Percentiles rank a stretch among this genome's conserved stretches.
Evolutionary conservation across 2,888 invertebrate species (phyloP).

Genomic region (Torymus texanus): DNA sequence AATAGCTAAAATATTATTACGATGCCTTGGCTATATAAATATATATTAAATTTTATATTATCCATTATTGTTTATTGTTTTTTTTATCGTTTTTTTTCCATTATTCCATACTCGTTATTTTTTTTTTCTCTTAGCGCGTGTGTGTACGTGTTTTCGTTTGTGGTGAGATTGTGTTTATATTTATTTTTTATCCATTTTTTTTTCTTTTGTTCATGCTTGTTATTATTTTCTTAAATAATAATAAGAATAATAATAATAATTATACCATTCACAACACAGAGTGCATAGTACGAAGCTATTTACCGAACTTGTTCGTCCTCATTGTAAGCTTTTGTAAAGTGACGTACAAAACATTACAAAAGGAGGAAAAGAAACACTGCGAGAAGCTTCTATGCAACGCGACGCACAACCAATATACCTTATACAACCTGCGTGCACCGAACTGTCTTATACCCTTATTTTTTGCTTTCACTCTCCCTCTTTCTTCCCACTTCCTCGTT

Average conservation of each 20-base stretch:
- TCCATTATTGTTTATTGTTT: constrained; percentile 62
- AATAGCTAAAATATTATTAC: constrained; percentile 72
- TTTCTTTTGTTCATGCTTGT: constrained; percentile 57
- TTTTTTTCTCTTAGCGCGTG: constrained; percentile 5
- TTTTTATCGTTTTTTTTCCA: constrained; percentile 51
- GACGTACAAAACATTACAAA: constrained; percentile 56
- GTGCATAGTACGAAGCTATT: constrained; percentile 74
- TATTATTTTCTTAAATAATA: constrained; percentile 54
- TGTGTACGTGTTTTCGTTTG: no score
- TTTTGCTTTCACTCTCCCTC: constrained; percentile 20
- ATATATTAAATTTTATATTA: constrained; percentile 68
- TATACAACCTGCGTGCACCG: constrained; percentile 71
- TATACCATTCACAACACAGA: constrained; percentile 75
- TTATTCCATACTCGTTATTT: constrained; percentile 57
- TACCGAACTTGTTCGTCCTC: constrained; percentile 66
- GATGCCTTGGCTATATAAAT: constrained; percentile 74
- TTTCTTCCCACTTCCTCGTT: neutral
- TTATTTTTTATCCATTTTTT: constrained; percentile 47
- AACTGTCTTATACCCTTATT: constrained; percentile 60
- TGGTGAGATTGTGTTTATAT: no score
- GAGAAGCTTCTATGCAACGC: constrained; percentile 69
- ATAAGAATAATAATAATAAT: constrained; percentile 6
- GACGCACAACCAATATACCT: constrained; percentile 73
- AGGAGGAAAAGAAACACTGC: constrained; percentile 59
- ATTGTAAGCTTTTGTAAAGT: constrained; percentile 59